Percentiles rank a stretch among this genome's conserved stretches.
These are phyloP conservation scores for Danio aesculapii DNA, from an alignment of 2,797 vertebrate genomes.

Conservation along the genomic window DNA sequence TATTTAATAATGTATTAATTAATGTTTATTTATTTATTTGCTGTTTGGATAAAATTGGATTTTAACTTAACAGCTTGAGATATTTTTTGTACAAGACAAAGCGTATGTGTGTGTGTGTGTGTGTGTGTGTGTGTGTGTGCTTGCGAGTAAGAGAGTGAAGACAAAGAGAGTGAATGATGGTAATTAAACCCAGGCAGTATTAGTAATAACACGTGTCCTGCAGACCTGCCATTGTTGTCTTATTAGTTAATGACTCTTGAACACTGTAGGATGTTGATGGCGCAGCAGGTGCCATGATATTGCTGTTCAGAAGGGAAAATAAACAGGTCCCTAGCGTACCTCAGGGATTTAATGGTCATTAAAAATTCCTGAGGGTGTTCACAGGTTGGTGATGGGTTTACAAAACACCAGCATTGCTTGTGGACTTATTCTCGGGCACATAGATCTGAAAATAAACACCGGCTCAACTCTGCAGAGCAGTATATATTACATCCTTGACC, in stretches of 20 bases:
- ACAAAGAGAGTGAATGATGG: constrained; percentile 45
- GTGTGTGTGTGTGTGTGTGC: constrained; percentile 13
- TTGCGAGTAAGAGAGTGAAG: background rate
- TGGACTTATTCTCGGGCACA: background rate
- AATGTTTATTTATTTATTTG: too few species aligned
- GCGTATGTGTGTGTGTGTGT: constrained; percentile 29
- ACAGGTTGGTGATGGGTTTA: constrained; percentile 23
- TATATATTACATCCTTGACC: constrained; percentile 17
- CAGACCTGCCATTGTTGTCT: constrained; percentile 59
- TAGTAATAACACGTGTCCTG: constrained; percentile 57
- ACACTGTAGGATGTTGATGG: constrained; percentile 61
- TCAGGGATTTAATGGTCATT: constrained; percentile 2
- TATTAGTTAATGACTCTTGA: constrained; percentile 68
- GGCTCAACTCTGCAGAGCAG: constrained; percentile 3
- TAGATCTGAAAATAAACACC: background rate
- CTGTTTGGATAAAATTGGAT: too few species aligned
- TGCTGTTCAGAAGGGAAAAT: constrained; percentile 49
- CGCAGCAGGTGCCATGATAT: constrained; percentile 52
- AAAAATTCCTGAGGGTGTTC: background rate
- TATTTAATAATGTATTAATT: too few species aligned
- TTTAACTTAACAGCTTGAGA: background rate
- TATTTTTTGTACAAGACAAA: constrained; percentile 12
- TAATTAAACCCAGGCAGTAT: constrained; percentile 56
- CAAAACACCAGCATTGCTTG: constrained; percentile 9
- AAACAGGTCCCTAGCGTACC: constrained; percentile 14